phyloP scores from a whole-genome alignment of 2,113 vertebrate genomes.

The Diphyllodes magnificus region DNA sequence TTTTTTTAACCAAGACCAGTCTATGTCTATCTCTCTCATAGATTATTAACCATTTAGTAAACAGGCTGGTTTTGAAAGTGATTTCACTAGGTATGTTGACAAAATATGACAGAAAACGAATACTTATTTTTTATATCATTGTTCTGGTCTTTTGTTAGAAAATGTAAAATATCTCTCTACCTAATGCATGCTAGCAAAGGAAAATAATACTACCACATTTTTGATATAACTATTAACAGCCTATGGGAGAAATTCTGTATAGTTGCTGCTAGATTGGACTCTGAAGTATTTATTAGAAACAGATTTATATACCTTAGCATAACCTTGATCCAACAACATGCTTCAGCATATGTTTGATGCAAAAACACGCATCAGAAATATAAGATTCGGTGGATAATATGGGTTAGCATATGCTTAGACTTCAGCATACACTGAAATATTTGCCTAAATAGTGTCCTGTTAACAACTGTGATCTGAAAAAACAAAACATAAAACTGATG shows the following conservation, averaged over 20 bases:
- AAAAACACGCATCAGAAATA: neutral
- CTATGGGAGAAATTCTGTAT: neutral
- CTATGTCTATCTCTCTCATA: neutral
- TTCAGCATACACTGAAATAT: neutral
- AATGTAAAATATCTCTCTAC: neutral
- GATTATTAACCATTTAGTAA: slow-evolving; percentile 34
- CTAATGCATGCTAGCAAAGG: neutral
- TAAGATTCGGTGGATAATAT: neutral
- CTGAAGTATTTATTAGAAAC: neutral
- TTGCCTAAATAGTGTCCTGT: neutral
- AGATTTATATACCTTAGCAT: neutral
- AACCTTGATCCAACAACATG: neutral
- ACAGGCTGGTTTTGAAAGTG: neutral
- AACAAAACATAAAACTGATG: neutral
- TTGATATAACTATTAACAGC: neutral
- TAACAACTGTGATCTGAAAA: neutral
- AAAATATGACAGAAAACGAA: neutral
- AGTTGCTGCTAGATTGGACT: neutral
- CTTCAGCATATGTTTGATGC: neutral
- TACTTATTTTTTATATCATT: neutral
- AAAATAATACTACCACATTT: neutral
- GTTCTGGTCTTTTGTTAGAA: neutral
- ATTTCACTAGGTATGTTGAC: neutral
- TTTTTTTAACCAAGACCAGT: neutral
- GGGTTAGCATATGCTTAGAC: neutral